Conservation (phyloP, 2,888 invertebrate genomes). For the Eupithecia abbreviata region DNA sequence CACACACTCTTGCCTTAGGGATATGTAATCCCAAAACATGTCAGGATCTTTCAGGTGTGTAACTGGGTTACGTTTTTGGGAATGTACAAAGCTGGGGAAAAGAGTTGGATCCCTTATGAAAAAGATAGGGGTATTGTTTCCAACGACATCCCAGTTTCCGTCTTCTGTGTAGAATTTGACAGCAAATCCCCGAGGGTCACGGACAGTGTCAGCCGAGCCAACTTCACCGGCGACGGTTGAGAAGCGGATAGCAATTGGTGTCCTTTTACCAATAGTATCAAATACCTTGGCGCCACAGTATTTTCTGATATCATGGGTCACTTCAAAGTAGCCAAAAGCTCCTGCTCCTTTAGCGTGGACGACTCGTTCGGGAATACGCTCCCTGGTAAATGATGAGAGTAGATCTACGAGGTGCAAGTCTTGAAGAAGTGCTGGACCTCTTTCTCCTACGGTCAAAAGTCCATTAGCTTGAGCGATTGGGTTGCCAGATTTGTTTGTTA, state of each 20-base stretch:
- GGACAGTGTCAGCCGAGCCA: constrained; percentile 95
- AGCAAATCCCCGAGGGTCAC: constrained; percentile 96
- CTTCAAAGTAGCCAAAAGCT: constrained; percentile 94
- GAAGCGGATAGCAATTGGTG: constrained; percentile 91
- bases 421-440: constrained; percentile 94
- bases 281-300: constrained; percentile 92
- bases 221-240: constrained; percentile 95
- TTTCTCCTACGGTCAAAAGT: constrained; percentile 91
- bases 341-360: constrained; percentile 98
- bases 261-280: constrained; percentile 89
- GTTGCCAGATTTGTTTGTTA: constrained; percentile 92
- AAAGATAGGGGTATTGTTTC: constrained; percentile 96
- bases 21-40: constrained; percentile 98
- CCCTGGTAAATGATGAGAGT: constrained; percentile 92
- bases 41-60: constrained; percentile 95
- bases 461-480: constrained; percentile 91
- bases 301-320: constrained; percentile 93
- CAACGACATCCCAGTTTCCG: constrained; percentile 96
- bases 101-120: constrained; percentile 95
- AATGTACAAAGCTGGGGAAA: constrained; percentile 98
- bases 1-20: constrained; percentile 92
- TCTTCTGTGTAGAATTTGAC: constrained; percentile 97
- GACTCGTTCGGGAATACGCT: constrained; percentile 97
- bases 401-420: constrained; percentile 92
- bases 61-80: constrained; percentile 97